phyloP scores from a whole-genome alignment of 2,113 vertebrate genomes.

The Corythoichthys intestinalis region DNA sequence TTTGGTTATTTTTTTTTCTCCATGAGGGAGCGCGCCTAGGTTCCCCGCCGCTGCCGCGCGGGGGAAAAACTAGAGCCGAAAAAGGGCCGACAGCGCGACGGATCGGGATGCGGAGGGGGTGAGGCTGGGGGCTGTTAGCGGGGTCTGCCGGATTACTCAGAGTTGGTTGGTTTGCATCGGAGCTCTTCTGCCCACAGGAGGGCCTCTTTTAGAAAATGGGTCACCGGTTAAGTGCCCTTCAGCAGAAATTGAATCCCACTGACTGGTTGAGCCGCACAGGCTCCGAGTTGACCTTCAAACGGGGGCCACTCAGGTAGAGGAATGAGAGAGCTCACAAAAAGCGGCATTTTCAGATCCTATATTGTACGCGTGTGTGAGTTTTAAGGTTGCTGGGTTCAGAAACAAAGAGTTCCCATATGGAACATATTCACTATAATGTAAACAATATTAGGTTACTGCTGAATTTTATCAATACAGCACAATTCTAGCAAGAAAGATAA shows the following conservation, averaged over 20 bases:
- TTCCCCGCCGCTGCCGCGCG: conserved; percentile 46
- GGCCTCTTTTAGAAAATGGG: conserved; percentile 66
- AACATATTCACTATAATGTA: too few species aligned
- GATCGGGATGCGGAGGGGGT: not conserved
- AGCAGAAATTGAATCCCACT: conserved; percentile 71
- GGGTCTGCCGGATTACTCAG: conserved; percentile 39
- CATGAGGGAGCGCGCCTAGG: conserved; percentile 32
- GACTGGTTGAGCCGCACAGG: conserved; percentile 57
- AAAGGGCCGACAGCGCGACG: conserved; percentile 32
- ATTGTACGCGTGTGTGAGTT: not conserved
- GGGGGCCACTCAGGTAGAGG: conserved; percentile 39
- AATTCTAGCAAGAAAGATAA: not conserved
- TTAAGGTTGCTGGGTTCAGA: conserved; percentile 21
- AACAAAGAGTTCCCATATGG: too few species aligned
- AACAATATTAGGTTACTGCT: too few species aligned
- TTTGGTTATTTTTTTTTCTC: conserved; percentile 39
- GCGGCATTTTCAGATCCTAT: not conserved
- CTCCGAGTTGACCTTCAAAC: conserved; percentile 63
- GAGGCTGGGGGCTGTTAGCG: not conserved
- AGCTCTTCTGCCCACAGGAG: conserved; percentile 45
- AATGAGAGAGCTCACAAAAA: conserved; percentile 53
- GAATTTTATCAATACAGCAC: too few species aligned
- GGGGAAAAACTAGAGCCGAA: conserved; percentile 4
- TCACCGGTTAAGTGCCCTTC: conserved; percentile 70
- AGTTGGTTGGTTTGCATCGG: conserved; percentile 49